phyloP scores from a whole-genome alignment of 2,113 vertebrate genomes.

The Argyrosomus japonicus region DNA sequence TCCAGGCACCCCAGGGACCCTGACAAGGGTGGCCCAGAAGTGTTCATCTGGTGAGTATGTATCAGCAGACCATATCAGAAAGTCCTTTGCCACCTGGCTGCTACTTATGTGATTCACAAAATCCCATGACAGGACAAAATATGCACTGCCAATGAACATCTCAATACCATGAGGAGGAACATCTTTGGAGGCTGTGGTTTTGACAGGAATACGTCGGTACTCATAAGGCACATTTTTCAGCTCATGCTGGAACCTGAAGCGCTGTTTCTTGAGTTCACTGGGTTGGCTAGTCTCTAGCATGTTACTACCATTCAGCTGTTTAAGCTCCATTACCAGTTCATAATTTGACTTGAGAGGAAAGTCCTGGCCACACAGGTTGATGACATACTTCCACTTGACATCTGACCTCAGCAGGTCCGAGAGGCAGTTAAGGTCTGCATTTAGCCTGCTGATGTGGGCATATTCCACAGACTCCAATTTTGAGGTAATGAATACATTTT shows the following conservation, averaged over 20 bases:
- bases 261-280: slow-evolving; percentile 86
- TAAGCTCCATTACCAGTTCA: slow-evolving; percentile 89
- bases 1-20: slow-evolving; percentile 90
- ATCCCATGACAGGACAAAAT: slow-evolving; percentile 89
- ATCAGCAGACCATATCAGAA: slow-evolving; percentile 92
- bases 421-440: slow-evolving; percentile 93
- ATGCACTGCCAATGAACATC: slow-evolving; percentile 94
- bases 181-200: slow-evolving; percentile 84
- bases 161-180: slow-evolving; percentile 87
- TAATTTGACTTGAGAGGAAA: slow-evolving; percentile 92
- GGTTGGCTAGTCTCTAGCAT: slow-evolving; percentile 92
- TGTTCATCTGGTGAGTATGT: slow-evolving; percentile 96
- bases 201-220: slow-evolving; percentile 85
- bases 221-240: slow-evolving; percentile 86
- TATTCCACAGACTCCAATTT: slow-evolving; percentile 92
- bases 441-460: slow-evolving; percentile 91
- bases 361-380: slow-evolving; percentile 96
- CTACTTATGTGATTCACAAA: slow-evolving; percentile 85
- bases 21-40: slow-evolving; percentile 92
- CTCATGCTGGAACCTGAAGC: slow-evolving; percentile 89
- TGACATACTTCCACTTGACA: slow-evolving; percentile 91
- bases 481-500: slow-evolving; percentile 92
- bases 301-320: slow-evolving; percentile 87
- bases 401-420: slow-evolving; percentile 88
- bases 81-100: slow-evolving; percentile 86